Conservation (phyloP, 1,140 invertebrate species). For the Pseudomyrmex concolor region DNA sequence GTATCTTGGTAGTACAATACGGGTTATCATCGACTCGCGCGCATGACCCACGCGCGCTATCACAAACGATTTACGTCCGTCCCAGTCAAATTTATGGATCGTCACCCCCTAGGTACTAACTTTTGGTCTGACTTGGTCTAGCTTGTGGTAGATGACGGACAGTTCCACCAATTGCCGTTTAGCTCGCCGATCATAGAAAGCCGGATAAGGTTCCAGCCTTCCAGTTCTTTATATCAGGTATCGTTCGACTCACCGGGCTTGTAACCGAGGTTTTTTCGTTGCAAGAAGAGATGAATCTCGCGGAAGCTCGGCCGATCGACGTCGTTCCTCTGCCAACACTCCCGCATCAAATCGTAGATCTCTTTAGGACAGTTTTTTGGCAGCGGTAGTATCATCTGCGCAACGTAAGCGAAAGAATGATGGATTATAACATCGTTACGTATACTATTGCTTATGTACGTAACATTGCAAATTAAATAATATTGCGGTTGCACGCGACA, state of each 20-base stretch:
- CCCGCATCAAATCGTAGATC: conserved; percentile 96
- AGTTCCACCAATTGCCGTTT: conserved; percentile 83
- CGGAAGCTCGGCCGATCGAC: conserved; percentile 94
- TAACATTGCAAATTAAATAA: not conserved
- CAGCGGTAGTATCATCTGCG: conserved; percentile 89
- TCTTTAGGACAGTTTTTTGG: conserved; percentile 95
- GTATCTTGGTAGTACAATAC: not conserved
- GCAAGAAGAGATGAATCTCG: conserved; percentile 96
- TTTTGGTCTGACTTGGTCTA: conserved; percentile 72
- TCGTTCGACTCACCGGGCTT: conserved; percentile 85
- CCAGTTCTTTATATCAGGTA: conserved; percentile 83
- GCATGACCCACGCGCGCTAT: not conserved
- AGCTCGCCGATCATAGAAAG: conserved; percentile 83
- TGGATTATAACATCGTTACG: not conserved
- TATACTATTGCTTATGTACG: no score
- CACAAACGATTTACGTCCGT: conserved; percentile 17
- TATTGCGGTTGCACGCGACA: not conserved
- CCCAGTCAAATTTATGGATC: conserved; percentile 48
- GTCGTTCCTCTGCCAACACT: conserved; percentile 96
- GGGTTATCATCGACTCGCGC: conserved; percentile 16
- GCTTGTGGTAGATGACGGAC: conserved; percentile 72
- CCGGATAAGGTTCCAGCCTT: conserved; percentile 81
- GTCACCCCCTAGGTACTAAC: conserved; percentile 67
- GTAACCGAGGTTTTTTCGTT: conserved; percentile 95
- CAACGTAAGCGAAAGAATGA: conserved; percentile 54